Conservation (phyloP, 2,113 vertebrate genomes). For the Atherinomorus stipes region DNA sequence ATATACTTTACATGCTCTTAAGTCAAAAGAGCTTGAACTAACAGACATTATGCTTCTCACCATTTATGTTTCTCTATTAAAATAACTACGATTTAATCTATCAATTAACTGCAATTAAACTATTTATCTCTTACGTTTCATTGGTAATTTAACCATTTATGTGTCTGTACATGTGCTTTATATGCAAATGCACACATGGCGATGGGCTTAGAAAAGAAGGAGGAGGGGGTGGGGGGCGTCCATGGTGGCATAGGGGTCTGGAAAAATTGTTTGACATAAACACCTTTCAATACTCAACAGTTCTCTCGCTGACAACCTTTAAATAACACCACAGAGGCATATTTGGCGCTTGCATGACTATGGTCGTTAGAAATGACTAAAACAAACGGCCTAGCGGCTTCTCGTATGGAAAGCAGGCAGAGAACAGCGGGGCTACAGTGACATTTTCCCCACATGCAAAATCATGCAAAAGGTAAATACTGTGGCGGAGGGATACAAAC, state of each 20-base stretch:
- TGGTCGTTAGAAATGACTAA: slow-evolving; percentile 16
- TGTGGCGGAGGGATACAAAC: slow-evolving; percentile 83
- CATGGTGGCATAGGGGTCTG: slow-evolving; percentile 2
- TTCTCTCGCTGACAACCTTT: neutral
- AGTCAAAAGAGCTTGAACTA: too few species aligned
- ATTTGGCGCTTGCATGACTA: neutral
- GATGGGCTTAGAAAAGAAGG: too few species aligned
- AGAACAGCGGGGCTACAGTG: slow-evolving; percentile 66
- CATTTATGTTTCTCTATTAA: too few species aligned
- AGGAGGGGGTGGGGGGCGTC: too few species aligned
- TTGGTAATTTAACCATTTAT: neutral
- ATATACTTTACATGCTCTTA: too few species aligned
- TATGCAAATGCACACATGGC: neutral
- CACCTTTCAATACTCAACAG: neutral
- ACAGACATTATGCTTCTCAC: too few species aligned
- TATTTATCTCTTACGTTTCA: neutral
- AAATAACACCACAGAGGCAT: neutral
- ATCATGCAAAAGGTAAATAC: slow-evolving; percentile 85
- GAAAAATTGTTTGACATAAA: slow-evolving; percentile 8
- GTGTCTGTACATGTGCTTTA: neutral
- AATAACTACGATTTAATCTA: too few species aligned
- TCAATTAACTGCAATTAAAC: neutral
- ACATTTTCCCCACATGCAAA: slow-evolving; percentile 82
- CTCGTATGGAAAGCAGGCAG: slow-evolving; percentile 64
- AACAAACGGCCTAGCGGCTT: slow-evolving; percentile 64